Percentiles rank a stretch among this genome's conserved stretches.
These are phyloP conservation scores for Yasuhikotakia modesta DNA, from an alignment of 2,797 vertebrate genomes.

Conservation along the genomic window DNA sequence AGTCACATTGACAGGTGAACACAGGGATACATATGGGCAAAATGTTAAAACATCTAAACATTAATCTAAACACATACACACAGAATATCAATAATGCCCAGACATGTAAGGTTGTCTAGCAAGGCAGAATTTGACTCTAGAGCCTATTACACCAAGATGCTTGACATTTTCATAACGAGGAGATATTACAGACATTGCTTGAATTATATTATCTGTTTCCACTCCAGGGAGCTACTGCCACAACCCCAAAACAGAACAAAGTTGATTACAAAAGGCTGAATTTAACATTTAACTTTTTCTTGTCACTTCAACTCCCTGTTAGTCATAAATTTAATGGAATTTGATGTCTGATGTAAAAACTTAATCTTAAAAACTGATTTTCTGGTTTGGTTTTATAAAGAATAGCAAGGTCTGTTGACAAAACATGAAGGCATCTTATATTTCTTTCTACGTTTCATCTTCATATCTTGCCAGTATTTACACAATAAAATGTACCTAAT, in stretches of 20 bases:
- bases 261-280: constrained; percentile 22
- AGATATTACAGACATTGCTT: constrained; percentile 19
- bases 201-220: constrained; percentile 18
- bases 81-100: neutral
- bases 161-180: constrained; percentile 49
- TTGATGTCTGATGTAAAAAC: too few species aligned
- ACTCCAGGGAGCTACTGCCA: constrained; percentile 14
- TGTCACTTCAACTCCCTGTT: constrained; percentile 1
- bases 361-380: neutral
- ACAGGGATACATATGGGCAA: neutral
- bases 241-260: constrained; percentile 2
- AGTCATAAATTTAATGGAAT: neutral
- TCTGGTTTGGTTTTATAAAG: neutral
- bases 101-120: neutral
- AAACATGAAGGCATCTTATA: neutral
- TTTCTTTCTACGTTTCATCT: neutral
- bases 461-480: neutral
- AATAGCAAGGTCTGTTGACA: neutral
- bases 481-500: neutral
- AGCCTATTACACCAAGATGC: constrained; percentile 11
- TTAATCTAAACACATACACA: neutral
- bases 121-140: constrained; percentile 4
- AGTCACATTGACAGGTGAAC: constrained; percentile 17
- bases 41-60: neutral
- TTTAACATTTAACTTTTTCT: constrained; percentile 16